Conservation (phyloP, 2,797 vertebrate genomes). For the Myioborus melanocephalus region DNA sequence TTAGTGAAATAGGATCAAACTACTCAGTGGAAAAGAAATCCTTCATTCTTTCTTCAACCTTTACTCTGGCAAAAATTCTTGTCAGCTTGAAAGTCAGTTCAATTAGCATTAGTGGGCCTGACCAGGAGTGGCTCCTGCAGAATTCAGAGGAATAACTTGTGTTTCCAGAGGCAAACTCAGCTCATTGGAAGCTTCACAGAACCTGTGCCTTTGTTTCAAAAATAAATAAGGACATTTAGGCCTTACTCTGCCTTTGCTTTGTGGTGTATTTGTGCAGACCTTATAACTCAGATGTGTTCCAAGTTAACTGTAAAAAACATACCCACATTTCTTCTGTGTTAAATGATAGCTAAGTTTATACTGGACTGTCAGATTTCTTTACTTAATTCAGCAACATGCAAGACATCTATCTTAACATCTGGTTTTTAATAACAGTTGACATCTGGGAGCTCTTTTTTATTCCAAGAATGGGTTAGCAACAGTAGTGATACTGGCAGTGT, state of each 20-base stretch:
- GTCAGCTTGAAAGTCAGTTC: conserved; percentile 14
- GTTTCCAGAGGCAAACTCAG: neutral
- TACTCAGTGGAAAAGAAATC: neutral
- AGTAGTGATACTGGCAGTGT: conserved; percentile 75
- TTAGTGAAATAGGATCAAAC: conserved; percentile 48
- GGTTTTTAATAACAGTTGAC: conserved; percentile 81
- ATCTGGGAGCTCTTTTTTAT: conserved; percentile 74
- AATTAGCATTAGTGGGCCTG: neutral
- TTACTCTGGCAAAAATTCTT: neutral
- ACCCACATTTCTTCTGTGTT: conserved; percentile 71
- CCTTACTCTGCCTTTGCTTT: neutral
- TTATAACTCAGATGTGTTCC: conserved; percentile 43
- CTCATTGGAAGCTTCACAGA: neutral
- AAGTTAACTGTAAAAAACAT: conserved; percentile 71
- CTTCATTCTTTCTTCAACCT: conserved; percentile 5
- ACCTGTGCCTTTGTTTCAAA: neutral
- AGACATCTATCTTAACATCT: conserved; percentile 78
- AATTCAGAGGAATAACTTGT: neutral
- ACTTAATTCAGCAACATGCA: conserved; percentile 72
- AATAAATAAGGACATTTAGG: neutral
- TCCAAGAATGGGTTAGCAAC: conserved; percentile 62
- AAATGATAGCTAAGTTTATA: conserved; percentile 76
- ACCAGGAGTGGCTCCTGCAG: neutral
- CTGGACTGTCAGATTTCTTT: conserved; percentile 78
- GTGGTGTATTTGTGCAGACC: conserved; percentile 8